Base-by-base conservation (phyloP, 2,113 vertebrate species). In the Pipa parva region DNA sequence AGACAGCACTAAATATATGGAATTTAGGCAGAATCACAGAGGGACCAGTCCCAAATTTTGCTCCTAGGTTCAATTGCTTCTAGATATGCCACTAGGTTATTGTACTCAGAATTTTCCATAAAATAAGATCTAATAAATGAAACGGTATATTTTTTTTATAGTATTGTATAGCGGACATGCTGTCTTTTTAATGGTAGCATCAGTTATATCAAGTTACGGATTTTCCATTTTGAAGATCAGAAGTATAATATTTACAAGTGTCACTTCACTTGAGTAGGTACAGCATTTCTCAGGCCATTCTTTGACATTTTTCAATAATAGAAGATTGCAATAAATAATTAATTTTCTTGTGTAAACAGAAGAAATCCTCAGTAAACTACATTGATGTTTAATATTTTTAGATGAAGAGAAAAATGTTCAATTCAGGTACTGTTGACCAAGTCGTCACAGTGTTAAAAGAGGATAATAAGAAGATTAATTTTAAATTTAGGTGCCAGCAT, bases 391-490 rank as follows among this genome's bases (percentile, higher is more conserved):
- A 59, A 59, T 51, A 55, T 39, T 68, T 59, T 39, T 51, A 50
- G 24, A 59, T 68, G 17, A 57, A 26, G 26, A 8, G 12, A 45
- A 39, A 36, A 51, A 25, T 22, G 29, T 37, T 29, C 15, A 42
- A 17, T 52, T 13, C 24, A 69, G 48, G 48, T 52, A 54, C 36
- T 70, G 57, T 61, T 70, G 66, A 42, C 57, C 25, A 54, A 61
- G 66, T 59, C 46, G 51, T 54, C n/a, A 59, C 39, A 60, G 33
- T 42, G 31, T 60, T 60, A 61, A 61, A 60, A 54, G 57, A 61
- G 66, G 48, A 70, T 70, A 70, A 70, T 50, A 63, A 45, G 48
- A 70, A 68, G 65, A 68, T 68, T 70, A 45, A 70, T 70, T 54
- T 61, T 61, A 70, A 70, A 60, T 69, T 42, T 60, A 69, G 58